phyloP scores from a whole-genome alignment of 2,888 invertebrate species.

The Meliscaeva auricollis region DNA sequence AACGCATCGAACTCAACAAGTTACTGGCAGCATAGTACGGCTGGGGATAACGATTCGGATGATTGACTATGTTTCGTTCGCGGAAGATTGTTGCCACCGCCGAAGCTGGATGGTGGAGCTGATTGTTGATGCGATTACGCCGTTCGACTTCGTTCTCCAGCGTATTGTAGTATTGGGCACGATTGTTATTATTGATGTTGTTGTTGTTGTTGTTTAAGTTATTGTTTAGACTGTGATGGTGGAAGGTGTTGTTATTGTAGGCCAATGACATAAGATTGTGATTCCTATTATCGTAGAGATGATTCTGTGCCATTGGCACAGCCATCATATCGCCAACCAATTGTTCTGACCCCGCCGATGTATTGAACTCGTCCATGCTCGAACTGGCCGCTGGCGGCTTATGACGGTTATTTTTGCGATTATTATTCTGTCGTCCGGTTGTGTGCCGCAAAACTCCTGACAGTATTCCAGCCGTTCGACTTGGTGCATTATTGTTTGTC shows the following conservation, averaged over 20 bases:
- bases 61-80: conserved; percentile 80
- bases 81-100: conserved; percentile 82
- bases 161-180: conserved; percentile 81
- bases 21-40: conserved; percentile 80
- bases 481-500: conserved; percentile 76
- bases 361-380: conserved; percentile 79
- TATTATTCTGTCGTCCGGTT: conserved; percentile 77
- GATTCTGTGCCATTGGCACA: conserved; percentile 79
- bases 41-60: conserved; percentile 79
- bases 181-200: conserved; percentile 74
- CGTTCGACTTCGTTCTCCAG: conserved; percentile 83
- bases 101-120: conserved; percentile 79
- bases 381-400: conserved; percentile 60
- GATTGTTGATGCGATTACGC: conserved; percentile 83
- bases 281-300: conserved; percentile 81
- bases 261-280: conserved; percentile 82
- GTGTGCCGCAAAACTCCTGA: conserved; percentile 78
- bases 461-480: conserved; percentile 76
- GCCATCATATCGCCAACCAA: conserved; percentile 78
- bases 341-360: conserved; percentile 77
- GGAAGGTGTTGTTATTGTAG: conserved; percentile 78
- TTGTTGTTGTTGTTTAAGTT: conserved; percentile 74
- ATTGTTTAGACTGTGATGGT: conserved; percentile 77
- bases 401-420: conserved; percentile 70
- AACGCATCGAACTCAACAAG: conserved; percentile 79